These are phyloP conservation scores for Hartigia nigra DNA, from an alignment of 2,888 invertebrate genomes.

Conservation along the genomic window DNA sequence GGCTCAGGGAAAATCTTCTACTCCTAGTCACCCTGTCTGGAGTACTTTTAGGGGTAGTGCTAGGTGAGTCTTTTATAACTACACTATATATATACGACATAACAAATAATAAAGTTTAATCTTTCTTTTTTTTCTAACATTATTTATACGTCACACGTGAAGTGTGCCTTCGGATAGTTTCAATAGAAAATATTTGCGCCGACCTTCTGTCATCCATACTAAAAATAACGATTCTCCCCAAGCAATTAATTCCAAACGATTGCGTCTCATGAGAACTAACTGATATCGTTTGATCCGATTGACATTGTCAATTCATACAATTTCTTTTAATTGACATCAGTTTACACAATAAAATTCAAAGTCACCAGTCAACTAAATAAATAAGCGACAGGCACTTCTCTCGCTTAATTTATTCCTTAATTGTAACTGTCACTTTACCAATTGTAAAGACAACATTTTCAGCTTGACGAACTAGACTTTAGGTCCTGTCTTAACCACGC, in stretches of 20 bases:
- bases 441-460: not conserved
- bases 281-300: slow-evolving; percentile 11
- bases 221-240: not conserved
- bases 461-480: not conserved
- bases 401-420: not conserved
- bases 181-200: not conserved
- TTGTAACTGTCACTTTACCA: not conserved
- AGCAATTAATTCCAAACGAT: not conserved
- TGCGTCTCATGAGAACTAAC: not conserved
- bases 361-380: not conserved
- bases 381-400: no score
- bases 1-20: slow-evolving; percentile 81
- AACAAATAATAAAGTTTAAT: not conserved
- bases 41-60: slow-evolving; percentile 79
- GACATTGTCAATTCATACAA: not conserved
- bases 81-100: not conserved
- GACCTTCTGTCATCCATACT: not conserved
- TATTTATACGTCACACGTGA: not conserved
- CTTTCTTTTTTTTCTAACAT: not conserved
- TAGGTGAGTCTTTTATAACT: slow-evolving; percentile 70
- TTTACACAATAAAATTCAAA: not conserved
- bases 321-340: not conserved
- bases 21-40: slow-evolving; percentile 83
- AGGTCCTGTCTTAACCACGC: not conserved
- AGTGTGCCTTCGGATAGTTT: not conserved